These are phyloP conservation scores for Oncorhynchus tshawytscha DNA, from an alignment of 2,113 vertebrate genomes.

Conservation along the genomic window DNA sequence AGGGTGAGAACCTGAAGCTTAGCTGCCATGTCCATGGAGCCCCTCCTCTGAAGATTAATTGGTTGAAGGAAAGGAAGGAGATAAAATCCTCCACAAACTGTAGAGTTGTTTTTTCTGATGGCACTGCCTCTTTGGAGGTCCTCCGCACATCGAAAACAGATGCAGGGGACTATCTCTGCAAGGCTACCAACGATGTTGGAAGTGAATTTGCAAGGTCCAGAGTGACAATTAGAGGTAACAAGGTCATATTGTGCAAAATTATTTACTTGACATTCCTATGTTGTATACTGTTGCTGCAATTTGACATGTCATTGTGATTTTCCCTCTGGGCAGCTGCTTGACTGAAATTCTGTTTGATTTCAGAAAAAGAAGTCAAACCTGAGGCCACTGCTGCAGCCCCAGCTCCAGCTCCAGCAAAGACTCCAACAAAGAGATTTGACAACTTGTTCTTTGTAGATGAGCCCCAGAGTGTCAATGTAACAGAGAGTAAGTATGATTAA, in stretches of 20 bases:
- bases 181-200: conserved; percentile 87
- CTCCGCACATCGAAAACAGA: conserved; percentile 76
- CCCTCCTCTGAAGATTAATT: conserved; percentile 84
- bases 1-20: conserved; percentile 84
- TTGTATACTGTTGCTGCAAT: neutral
- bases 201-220: conserved; percentile 87
- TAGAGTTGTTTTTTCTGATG: conserved; percentile 81
- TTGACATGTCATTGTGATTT: neutral
- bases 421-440: conserved; percentile 80
- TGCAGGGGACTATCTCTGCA: conserved; percentile 91
- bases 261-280: neutral
- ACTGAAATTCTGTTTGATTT: no score
- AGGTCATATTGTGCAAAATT: neutral
- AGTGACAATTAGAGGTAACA: conserved; percentile 88
- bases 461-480: conserved; percentile 78
- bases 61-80: conserved; percentile 86
- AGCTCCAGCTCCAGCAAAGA: conserved; percentile 45
- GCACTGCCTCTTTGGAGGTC: conserved; percentile 81
- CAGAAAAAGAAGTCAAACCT: conserved; percentile 74
- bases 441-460: conserved; percentile 94
- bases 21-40: conserved; percentile 83
- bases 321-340: conserved; percentile 23
- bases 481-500: conserved; percentile 84
- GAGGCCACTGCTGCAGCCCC: conserved; percentile 28
- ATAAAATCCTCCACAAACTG: conserved; percentile 80